A percentile compares a stretch with the other conserved stretches of the same genome.
Evolutionary conservation across 2,113 vertebrate species (phyloP).

Genomic region (Dipodomys spectabilis): DNA sequence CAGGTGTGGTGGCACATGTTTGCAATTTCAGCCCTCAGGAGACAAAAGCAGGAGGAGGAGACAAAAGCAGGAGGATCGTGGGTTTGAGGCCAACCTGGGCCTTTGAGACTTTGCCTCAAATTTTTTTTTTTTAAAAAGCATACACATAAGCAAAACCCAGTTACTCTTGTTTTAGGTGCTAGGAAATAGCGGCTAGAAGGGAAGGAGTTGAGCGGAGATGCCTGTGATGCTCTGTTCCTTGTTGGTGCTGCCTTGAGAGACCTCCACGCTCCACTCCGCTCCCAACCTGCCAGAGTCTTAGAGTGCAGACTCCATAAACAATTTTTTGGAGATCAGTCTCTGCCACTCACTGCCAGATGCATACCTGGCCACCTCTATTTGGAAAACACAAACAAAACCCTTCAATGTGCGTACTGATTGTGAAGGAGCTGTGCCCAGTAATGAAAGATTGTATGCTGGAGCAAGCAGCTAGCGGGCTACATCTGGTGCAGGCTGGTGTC

Average conservation of each 20-base stretch:
- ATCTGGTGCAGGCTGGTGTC: background rate
- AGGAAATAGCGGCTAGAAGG: background rate
- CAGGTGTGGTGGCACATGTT: background rate
- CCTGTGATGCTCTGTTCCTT: rapidly evolving
- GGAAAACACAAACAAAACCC: background rate
- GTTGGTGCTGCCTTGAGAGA: background rate
- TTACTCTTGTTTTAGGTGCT: too few species aligned
- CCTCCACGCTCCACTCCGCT: too few species aligned
- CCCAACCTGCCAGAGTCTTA: background rate
- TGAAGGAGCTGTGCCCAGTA: background rate
- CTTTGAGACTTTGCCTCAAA: background rate
- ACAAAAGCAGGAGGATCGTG: background rate
- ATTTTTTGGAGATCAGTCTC: background rate
- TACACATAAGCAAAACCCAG: too few species aligned
- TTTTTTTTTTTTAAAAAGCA: too few species aligned
- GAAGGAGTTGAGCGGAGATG: background rate
- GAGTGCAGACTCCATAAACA: background rate
- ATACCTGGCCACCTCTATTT: background rate
- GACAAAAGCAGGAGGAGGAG: background rate
- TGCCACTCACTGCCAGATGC: background rate
- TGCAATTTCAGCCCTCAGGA: background rate
- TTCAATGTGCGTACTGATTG: background rate
- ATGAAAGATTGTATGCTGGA: background rate
- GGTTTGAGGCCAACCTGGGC: background rate
- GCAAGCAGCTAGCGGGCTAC: background rate